Percentiles rank a stretch among this genome's conserved stretches.
phyloP scores from a whole-genome alignment of 2,113 vertebrate species.

The Artemisiospiza belli region DNA sequence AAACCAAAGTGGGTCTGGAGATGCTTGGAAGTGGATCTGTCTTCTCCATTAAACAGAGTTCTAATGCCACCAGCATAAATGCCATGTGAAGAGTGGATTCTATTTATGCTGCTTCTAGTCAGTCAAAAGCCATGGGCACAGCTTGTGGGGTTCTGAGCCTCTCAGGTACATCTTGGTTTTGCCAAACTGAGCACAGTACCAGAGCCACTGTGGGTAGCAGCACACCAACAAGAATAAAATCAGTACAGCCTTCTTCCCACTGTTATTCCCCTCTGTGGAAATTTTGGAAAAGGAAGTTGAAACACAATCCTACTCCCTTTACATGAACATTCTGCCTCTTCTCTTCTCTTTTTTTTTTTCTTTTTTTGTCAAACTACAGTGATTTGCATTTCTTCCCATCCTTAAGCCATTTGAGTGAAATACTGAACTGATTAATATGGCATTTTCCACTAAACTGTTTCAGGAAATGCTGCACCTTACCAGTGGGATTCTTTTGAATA shows the following conservation, averaged over 20 bases:
- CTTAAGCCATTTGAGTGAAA: constrained; percentile 68
- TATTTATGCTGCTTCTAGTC: not conserved
- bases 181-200: not conserved
- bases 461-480: constrained; percentile 71
- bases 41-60: not conserved
- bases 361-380: not conserved
- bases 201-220: not conserved
- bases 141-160: not conserved
- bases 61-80: not conserved
- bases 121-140: not conserved
- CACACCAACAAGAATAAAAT: not conserved
- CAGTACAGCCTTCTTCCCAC: not conserved
- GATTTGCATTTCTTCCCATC: constrained; percentile 61
- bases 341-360: too few relatives aligned
- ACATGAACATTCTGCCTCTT: not conserved
- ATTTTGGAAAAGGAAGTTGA: not conserved
- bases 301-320: not conserved
- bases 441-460: constrained; percentile 74
- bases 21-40: not conserved
- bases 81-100: not conserved
- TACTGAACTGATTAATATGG: constrained; percentile 76
- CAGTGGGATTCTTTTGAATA: constrained; percentile 74
- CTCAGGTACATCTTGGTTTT: rapidly evolving
- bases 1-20: not conserved
- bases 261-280: not conserved